These are phyloP conservation scores for Eulemur macaco DNA, from an alignment of 2,113 vertebrate genomes.

Conservation along the genomic window DNA sequence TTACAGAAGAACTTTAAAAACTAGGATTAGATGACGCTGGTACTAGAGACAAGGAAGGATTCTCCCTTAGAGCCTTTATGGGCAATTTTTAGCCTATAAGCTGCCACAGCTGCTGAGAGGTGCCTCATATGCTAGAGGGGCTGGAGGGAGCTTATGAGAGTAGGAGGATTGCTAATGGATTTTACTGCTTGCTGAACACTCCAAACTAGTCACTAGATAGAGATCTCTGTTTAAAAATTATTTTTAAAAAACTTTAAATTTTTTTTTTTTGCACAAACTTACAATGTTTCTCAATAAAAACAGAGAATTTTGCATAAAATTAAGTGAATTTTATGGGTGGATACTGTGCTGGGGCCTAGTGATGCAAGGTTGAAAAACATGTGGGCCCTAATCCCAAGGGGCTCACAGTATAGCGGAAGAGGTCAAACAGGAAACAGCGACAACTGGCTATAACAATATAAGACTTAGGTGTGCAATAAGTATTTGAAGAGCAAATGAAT, in stretches of 20 bases:
- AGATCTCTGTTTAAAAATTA: neutral
- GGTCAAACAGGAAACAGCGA: neutral
- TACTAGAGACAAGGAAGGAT: no score
- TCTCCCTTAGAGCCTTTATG: no score
- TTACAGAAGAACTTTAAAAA: neutral
- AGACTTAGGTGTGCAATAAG: neutral
- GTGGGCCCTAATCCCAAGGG: neutral
- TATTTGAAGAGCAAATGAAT: neutral
- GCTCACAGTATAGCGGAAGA: neutral
- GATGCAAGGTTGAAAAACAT: neutral
- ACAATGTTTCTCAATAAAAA: neutral
- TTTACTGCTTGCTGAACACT: neutral
- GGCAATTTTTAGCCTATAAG: neutral
- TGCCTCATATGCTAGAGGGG: neutral
- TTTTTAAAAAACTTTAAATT: neutral
- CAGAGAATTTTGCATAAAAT: neutral
- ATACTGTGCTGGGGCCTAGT: neutral
- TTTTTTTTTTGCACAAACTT: neutral
- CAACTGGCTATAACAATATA: neutral
- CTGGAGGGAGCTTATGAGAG: neutral
- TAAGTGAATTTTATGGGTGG: neutral
- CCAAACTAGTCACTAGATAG: neutral
- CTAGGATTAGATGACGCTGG: neutral
- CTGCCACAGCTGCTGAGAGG: neutral
- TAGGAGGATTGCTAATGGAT: neutral